Conservation (phyloP, 2,113 vertebrate genomes). For the Parus major region DNA sequence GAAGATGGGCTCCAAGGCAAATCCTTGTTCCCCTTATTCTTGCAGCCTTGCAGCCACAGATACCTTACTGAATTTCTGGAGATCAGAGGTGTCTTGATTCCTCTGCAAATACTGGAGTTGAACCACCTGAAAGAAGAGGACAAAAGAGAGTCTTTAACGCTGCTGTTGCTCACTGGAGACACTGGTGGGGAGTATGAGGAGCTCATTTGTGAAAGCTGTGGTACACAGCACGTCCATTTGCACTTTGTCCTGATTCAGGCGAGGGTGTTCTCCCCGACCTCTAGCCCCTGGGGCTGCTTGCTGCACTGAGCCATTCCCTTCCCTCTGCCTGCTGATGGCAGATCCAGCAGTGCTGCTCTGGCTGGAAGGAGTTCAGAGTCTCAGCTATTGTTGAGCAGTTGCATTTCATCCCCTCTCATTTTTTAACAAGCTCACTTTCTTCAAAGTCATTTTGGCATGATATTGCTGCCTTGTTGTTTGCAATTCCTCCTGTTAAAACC, state of each 20-base stretch:
- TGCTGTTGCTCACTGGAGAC: constrained; percentile 78
- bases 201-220: constrained; percentile 84
- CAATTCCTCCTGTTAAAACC: not conserved
- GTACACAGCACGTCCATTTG: constrained; percentile 16
- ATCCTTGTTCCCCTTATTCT: not conserved
- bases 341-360: not conserved
- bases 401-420: not conserved
- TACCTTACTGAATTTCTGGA: constrained; percentile 86
- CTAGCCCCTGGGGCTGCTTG: not conserved
- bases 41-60: constrained; percentile 76
- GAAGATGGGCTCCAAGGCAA: not conserved
- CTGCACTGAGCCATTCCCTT: not conserved
- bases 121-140: constrained; percentile 74
- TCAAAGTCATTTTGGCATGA: not conserved
- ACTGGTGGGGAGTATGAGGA: constrained; percentile 84
- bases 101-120: constrained; percentile 83
- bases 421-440: not conserved
- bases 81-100: constrained; percentile 78
- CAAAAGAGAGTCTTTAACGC: constrained; percentile 77
- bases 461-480: not conserved
- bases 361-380: not conserved
- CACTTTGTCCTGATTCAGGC: not conserved
- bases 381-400: not conserved
- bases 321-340: not conserved
- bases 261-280: not conserved